Evolutionary conservation across 2,888 invertebrate species (phyloP).

Genomic region (Lasioglossum leucozonium): DNA sequence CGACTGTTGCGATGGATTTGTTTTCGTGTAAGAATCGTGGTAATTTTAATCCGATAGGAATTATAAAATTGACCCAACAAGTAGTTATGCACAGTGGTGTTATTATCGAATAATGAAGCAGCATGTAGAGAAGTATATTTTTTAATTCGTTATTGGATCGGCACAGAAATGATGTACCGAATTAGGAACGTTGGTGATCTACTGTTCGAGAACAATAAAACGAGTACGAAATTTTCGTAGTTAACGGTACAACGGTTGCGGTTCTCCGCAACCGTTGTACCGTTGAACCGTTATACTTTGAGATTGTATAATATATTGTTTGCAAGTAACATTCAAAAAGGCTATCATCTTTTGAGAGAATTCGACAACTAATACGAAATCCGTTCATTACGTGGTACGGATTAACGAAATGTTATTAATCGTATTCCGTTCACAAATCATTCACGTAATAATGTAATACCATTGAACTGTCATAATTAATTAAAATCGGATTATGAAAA

Average conservation of each 20-base stretch:
- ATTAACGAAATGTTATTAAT: neutral
- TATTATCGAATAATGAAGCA: neutral
- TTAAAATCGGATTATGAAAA: neutral
- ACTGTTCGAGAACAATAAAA: too few relatives aligned
- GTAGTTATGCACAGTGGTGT: neutral
- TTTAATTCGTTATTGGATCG: too few relatives aligned
- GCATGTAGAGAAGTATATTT: too few relatives aligned
- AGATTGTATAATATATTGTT: neutral
- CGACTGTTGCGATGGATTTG: neutral
- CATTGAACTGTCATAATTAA: neutral
- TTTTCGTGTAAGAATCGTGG: neutral
- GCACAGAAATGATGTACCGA: neutral
- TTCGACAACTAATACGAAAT: neutral
- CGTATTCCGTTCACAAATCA: neutral
- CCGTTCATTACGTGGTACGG: neutral
- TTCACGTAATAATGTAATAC: neutral
- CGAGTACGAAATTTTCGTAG: too few relatives aligned
- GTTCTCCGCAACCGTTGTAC: too few relatives aligned
- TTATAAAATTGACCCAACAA: neutral
- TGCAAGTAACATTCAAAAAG: neutral
- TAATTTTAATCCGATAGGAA: neutral
- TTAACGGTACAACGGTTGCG: too few relatives aligned
- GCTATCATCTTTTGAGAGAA: neutral
- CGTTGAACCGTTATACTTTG: too few relatives aligned
- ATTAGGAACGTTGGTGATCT: neutral